phyloP scores from a whole-genome alignment of 64 coral and sea anemone genomes.

The Porites lutea region DNA sequence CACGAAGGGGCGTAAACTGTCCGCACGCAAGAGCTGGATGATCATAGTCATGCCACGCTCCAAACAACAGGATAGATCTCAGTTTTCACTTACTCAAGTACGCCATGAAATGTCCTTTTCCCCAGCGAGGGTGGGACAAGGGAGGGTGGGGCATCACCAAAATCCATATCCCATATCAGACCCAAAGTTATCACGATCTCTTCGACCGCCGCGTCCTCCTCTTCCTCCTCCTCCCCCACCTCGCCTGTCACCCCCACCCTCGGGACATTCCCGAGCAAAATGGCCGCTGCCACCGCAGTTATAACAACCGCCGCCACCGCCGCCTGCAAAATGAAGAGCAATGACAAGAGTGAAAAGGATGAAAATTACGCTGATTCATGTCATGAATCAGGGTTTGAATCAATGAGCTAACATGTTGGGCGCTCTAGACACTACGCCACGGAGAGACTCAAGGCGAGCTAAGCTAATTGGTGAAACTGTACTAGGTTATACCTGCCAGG shows the following conservation, averaged over 20 bases:
- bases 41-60: no score
- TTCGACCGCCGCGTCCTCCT: conserved; percentile 17
- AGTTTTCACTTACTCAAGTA: no score
- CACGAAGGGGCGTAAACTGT: no score
- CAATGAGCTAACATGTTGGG: no score
- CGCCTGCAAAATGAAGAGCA: background rate
- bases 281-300: conserved; percentile 89
- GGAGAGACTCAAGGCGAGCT: no score
- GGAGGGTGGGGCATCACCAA: background rate
- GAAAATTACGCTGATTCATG: no score
- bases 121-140: background rate
- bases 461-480: no score
- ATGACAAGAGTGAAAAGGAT: background rate
- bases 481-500: no score
- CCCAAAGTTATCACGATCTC: background rate
- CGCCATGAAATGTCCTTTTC: background rate
- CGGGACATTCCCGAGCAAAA: conserved; percentile 86
- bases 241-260: conserved; percentile 50
- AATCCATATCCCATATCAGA: conserved; percentile 31
- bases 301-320: conserved; percentile 81
- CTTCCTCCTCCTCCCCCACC: conserved; percentile 50
- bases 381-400: no score
- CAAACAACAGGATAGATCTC: no score
- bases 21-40: no score
- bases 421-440: no score